Base-by-base conservation (phyloP, 2,888 invertebrate genomes). In the Rhingia campestris region DNA sequence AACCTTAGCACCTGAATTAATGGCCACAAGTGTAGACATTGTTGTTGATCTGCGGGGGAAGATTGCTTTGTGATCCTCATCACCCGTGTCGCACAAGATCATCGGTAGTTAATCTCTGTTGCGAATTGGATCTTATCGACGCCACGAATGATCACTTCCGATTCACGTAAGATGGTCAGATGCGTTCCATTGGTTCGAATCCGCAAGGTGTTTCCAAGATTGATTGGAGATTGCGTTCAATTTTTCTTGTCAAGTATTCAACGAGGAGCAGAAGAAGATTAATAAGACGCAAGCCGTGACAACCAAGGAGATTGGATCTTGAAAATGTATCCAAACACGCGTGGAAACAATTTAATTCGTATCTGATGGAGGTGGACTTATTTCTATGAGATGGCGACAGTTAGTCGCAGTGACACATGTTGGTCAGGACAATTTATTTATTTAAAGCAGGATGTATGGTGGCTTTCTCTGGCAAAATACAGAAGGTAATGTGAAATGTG, bases 1-100 rank as follows among this genome's bases (percentile, higher is more conserved):
- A 79, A 73, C 82, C 81, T 73, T 69, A 79, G 58, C 82, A 69
- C 79, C 73, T 74, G 64, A 64, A 51, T 63, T 82, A 82, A 82
- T 82, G 73, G 79, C 51, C 64, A 54, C 73, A 63, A 74, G 77
- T 82, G 81, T 70, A 70, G 64, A 76, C 76, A 81, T 64, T 39
- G 70, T 59, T 64, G 56, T 63, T 73, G 75, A 67, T 67, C 75
- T 45, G 9, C 3, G 53, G 53, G 41, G 4, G 10, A 22, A 22
- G 22, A 22, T 22, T 2, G 22, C 22, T 22, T 22, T 22, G 22
- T 1, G 32, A 39, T 47, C 37, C 53, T 64, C 64, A 47, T 67
- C 58, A 58, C 56, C 45, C 63, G 9, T 9, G n/a, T 61, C n/a
- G 30, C 7, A n/a, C 41, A 39, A 51, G 61, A 54, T 51, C 61